These are phyloP conservation scores for Drosophila mulleri DNA, from an alignment of 2,888 invertebrate genomes.

Conservation along the genomic window DNA sequence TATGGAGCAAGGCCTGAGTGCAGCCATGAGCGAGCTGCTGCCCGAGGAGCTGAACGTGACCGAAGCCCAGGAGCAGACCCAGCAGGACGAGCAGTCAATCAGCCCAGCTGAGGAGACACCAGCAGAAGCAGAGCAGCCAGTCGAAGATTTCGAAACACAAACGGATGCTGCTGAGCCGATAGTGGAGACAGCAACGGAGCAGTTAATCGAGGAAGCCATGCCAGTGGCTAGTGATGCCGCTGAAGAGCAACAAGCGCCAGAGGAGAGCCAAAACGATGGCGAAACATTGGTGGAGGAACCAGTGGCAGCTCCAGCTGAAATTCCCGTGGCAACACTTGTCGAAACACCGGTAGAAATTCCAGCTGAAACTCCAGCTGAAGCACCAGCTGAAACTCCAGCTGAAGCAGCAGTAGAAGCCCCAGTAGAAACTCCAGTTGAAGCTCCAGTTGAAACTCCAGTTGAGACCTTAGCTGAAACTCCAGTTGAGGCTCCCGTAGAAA, in stretches of 20 bases:
- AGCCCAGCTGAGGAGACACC: constrained; percentile 17
- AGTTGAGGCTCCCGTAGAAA: background rate
- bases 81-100: constrained; percentile 12
- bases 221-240: constrained; percentile 13
- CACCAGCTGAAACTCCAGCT: background rate
- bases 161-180: constrained; percentile 18
- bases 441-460: background rate
- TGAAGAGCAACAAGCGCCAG: background rate
- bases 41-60: constrained; percentile 44
- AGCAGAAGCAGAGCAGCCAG: constrained; percentile 8
- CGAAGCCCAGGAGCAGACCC: constrained; percentile 18
- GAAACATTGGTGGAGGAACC: background rate
- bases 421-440: background rate
- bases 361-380: background rate
- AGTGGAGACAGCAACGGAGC: constrained; percentile 34
- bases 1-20: constrained; percentile 64
- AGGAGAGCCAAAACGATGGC: constrained; percentile 8
- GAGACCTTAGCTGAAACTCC: background rate
- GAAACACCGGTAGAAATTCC: background rate
- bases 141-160: constrained; percentile 19
- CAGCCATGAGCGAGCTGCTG: constrained; percentile 50
- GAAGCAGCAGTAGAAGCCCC: background rate
- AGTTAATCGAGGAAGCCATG: constrained; percentile 5
- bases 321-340: background rate
- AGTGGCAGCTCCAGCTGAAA: background rate